Base-by-base conservation (phyloP, 2,797 vertebrate genomes). In the Syngnathus acus region DNA sequence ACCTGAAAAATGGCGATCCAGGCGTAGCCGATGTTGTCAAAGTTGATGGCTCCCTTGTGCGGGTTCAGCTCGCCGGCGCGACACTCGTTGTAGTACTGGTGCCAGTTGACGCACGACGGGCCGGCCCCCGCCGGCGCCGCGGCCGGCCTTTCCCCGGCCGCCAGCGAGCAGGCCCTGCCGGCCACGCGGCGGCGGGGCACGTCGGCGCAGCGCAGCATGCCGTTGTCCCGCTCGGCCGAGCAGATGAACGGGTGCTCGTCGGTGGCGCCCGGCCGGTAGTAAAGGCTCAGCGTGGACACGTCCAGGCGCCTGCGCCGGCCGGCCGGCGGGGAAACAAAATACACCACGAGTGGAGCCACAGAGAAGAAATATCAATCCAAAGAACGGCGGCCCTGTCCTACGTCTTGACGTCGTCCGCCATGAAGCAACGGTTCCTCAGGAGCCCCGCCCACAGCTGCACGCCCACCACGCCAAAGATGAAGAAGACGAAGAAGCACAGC, bases 1-100 rank as follows among this genome's bases (percentile, higher is more conserved):
- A 98, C 96, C 96, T 99, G 96, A 84, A 99, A 99, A 86, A 99
- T 99, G 73, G 96, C 95, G 9, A 99, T 99, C 97, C 96, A 99
- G 51, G 97, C 97, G 5, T 98, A 98, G 81, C 95, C 96, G 26
- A 99, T 98, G 64, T 98, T 99, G 82, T 99, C 97, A 69, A 99
- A 99, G 82, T 93, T 99, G 87, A 99, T 97, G 77, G 97, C 96
- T 21, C 95, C 97, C 1, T 98, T 97, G 91, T 98, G 95, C 0
- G 97, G 97, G 90, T 99, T 99, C 5, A 93, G 43, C 0, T 94
- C 94, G 3, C 96, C 95, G 0, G 95, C 87, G 64, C 89, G 91
- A 87, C 96, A 99, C 73, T 91, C 80, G 0, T 93, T 96, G 85
- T 98, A 98, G 75, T 94, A 98, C 78, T 93, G 93, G 86, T 94